Evolutionary conservation across 2,797 vertebrate species (phyloP), one percentile per base, ranked within the genome.

Genomic region (Hirundo rustica): DNA sequence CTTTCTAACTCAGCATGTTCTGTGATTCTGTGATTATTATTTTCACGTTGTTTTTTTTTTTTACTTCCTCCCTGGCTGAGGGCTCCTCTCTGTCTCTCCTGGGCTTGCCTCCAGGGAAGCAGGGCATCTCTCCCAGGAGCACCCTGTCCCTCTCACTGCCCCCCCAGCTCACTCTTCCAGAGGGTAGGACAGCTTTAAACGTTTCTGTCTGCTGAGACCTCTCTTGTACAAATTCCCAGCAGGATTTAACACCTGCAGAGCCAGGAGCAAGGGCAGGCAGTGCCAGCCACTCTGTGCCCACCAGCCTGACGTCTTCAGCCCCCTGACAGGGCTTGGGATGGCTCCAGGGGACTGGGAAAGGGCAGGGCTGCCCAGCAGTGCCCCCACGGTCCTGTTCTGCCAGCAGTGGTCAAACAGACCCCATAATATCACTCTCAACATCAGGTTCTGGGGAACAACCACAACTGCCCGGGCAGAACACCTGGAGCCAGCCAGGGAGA

Each of bases 341-440:
- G 58, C 71, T 67, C 47, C 0, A 1, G 15, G 10, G 44, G 32
- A 5, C 48, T 75, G 50, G 54, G 44, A 50, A 61, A 54, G 34
- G 34, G 14, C 47, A 61, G 50, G 3, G 8, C 40, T 82, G 36
- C 45, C 68, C 51, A 36, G 54, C 32, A 70, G 40, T 38, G 32
- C 3, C 16, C 25, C n/a, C 47, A 14, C 0, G 2, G 72, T 18
- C n/a, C 61, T 1, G 0, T 20, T 67, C 42, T 81, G 29, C 61
- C 50, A 57, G 22, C 36, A 64, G 73, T 3, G 3, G 11, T 16
- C 3, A 4, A 38, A 29, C 40, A 83, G 19, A 75, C 8, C 27
- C 51, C 74, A 13, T 12, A 42, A 67, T 15, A 8, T 10, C 57
- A 32, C 34, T 76, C 14, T 83, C 2, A 1, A 5, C 11, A 42